Base-by-base conservation (phyloP, 2,797 vertebrate species). In the Gambusia yucatana region DNA sequence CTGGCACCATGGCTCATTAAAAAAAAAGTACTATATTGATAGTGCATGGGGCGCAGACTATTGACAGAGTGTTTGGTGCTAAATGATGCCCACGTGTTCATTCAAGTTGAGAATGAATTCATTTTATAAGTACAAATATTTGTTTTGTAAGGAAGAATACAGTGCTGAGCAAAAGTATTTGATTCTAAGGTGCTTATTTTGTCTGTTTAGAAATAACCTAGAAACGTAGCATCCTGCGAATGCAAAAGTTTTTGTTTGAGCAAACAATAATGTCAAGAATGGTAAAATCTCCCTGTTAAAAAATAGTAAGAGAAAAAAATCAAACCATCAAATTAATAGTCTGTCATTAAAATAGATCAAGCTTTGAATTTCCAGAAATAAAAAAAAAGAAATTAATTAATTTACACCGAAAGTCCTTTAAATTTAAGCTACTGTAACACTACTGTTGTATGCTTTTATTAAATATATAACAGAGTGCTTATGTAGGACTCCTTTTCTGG, bases 401-500 rank as follows among this genome's bases (percentile, higher is more conserved):
- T 39, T 67, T 25, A 41, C 63, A 10, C 39, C 0, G 33, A 20
- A 1, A 20, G 22, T 65, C 1, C 4, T 25, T 41, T 39, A 36
- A 22, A 41, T 41, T 41, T 13, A 39, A 39, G 13, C 6, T 25
- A 67, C 25, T 22, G 22, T 11, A 25, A 11, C 20, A 22, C 63
- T 41, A 9, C 20, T 16, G 9, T 61, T 36, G 11, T 36, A 8
- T 36, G 59, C 59, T 63, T 63, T 63, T 36, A 63, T 72, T 76
- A n/a, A 41, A 84, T 74, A 82, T 55, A 69, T 33, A 71, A 75
- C 22, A 10, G 43, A 72, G n/a, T 80, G 43, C 36, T n/a, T 36
- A 11, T 72, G 41, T 65, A 17, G 72, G 69, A n/a, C 63, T 33
- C 25, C 85, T 86, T 91, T 70, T 70, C 67, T 83, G 87, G 84